Percentiles rank a stretch among this genome's conserved stretches.
These are phyloP conservation scores for Eupithecia dodoneata DNA, from an alignment of 2,888 invertebrate species.

Conservation along the genomic window DNA sequence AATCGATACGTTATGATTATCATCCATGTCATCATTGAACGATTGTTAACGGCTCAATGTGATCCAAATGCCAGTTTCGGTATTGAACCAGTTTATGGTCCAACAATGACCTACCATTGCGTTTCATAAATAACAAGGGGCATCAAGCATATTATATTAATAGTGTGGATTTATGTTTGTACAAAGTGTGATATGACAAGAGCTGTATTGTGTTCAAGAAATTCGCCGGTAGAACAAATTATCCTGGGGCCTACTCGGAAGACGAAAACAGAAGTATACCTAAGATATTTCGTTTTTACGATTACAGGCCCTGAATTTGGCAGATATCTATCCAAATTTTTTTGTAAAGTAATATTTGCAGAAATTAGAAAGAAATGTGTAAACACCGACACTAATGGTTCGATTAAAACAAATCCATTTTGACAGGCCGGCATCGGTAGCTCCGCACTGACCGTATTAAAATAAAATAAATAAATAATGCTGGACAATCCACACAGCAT, in stretches of 20 bases:
- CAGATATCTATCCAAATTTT: background rate
- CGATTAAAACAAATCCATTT: background rate
- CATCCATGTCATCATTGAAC: constrained; percentile 10
- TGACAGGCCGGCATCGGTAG: no score
- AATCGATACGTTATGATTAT: constrained; percentile 15
- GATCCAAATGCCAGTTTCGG: constrained; percentile 5
- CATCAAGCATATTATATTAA: background rate
- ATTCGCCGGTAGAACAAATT: background rate
- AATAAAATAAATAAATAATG: no score
- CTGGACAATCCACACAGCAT: no score
- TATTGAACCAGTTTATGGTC: background rate
- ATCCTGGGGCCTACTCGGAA: background rate
- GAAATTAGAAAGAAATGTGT: background rate
- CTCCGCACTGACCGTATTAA: no score
- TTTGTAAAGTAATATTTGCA: background rate
- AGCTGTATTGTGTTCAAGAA: background rate
- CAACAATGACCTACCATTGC: background rate
- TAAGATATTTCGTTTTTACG: no score
- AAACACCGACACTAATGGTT: background rate
- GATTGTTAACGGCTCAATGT: constrained; percentile 8
- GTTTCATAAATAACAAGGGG: background rate
- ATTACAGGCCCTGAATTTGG: background rate
- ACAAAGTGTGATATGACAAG: background rate
- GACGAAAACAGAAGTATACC: background rate
- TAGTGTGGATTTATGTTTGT: background rate